Conservation (phyloP, 2,113 vertebrate species). For the Dasyurus viverrinus region DNA sequence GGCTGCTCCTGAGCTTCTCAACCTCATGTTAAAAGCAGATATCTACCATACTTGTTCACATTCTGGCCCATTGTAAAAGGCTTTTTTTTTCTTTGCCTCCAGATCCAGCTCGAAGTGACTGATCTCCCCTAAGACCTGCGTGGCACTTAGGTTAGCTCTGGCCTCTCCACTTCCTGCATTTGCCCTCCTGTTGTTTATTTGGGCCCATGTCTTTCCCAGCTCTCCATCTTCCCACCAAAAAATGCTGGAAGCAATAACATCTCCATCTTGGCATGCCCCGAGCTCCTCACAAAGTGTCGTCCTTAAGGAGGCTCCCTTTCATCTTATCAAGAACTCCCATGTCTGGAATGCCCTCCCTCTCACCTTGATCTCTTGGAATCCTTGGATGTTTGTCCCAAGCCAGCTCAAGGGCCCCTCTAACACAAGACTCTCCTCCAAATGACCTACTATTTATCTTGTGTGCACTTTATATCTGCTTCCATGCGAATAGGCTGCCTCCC, state of each 20-base stretch:
- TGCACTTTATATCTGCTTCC: not conserved
- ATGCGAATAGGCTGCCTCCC: too few species aligned
- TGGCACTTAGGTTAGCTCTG: not conserved
- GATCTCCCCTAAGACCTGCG: not conserved
- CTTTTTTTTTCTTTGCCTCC: not conserved
- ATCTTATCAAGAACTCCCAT: not conserved
- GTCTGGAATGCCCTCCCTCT: not conserved
- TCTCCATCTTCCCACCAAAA: too few species aligned
- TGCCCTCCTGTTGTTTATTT: not conserved
- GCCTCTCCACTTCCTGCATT: not conserved
- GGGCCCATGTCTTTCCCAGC: not conserved
- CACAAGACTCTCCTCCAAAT: not conserved
- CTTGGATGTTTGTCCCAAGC: not conserved
- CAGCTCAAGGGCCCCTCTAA: not conserved
- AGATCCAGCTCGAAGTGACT: not conserved
- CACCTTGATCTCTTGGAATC: too few species aligned
- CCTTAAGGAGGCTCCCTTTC: not conserved
- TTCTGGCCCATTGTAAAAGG: not conserved
- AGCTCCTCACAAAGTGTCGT: not conserved
- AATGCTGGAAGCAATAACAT: not conserved
- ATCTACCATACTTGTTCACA: not conserved
- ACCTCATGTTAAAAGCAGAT: not conserved
- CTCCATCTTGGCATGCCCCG: not conserved
- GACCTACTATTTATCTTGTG: not conserved
- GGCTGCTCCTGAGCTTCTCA: not conserved